Percentiles rank a stretch among this genome's conserved stretches.
Conservation (phyloP, 2,113 vertebrate species). For the Cephalopholis sonnerati region DNA sequence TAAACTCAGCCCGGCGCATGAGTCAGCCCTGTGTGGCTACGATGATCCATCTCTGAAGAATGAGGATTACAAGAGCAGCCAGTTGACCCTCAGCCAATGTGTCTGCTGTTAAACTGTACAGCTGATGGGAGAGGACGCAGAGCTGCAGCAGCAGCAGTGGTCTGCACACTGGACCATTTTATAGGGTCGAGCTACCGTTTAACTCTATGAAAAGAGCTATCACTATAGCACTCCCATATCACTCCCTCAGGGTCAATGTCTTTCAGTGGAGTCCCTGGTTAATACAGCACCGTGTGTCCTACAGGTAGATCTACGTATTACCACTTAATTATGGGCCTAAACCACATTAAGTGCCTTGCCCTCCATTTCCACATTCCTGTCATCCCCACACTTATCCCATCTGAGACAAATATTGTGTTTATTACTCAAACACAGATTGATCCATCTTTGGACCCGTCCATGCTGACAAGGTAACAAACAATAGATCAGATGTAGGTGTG, state of each 20-base stretch:
- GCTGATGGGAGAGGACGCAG: conserved; percentile 37
- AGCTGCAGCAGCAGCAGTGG: neutral
- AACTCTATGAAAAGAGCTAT: neutral
- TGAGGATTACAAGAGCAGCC: conserved; percentile 70
- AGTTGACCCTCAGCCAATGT: conserved; percentile 46
- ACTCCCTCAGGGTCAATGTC: neutral
- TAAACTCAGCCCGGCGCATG: conserved; percentile 65
- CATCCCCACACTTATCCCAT: neutral
- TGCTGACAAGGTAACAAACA: neutral
- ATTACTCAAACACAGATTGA: conserved; percentile 1
- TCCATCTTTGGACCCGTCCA: neutral
- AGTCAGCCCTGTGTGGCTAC: conserved; percentile 72
- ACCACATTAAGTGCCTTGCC: neutral
- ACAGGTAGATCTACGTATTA: neutral
- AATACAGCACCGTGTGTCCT: neutral
- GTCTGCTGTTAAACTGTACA: conserved; percentile 57
- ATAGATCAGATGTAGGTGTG: neutral
- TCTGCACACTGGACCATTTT: neutral
- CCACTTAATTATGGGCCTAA: conserved; percentile 13
- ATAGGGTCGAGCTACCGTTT: neutral
- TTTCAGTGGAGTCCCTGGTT: neutral
- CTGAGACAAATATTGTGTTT: conserved; percentile 2
- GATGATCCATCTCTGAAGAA: conserved; percentile 81
- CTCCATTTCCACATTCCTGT: conserved; percentile 41
- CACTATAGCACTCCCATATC: neutral